Base-by-base conservation (phyloP, 2,888 invertebrate species). In the Cryptophagus acutangulus region DNA sequence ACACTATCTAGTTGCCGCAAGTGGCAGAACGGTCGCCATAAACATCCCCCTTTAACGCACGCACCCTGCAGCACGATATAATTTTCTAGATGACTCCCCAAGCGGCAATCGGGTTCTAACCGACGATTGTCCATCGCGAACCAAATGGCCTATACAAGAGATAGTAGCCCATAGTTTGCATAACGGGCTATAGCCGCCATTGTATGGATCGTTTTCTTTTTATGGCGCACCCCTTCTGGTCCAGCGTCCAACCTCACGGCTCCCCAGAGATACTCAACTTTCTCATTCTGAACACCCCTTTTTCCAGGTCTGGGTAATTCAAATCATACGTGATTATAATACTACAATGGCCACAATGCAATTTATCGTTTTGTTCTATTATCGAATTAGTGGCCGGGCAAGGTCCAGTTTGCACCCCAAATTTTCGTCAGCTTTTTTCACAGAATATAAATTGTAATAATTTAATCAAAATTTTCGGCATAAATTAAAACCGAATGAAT, bases 291-390 rank as follows among this genome's bases (percentile, higher is more conserved):
- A 26, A 3, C 51, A 33, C 43, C 42, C 49, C 43, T 45, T 12
- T 26, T 26, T 31, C 13, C 31, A 3, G 14, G 31, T 3, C 9
- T 3, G 41, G 48, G 61, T 59, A 57, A 66, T 66, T 63, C 61
- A 61, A 62, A 66, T 58, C 60, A 64, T 65, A 66, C 65, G 65
- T 65, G 65, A 66, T 66, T 65, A 65, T 61, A 62, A 62, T 61
- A 61, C 58, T 17, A 41, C 49, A 41, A 48, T 50, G 35, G 18
- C 25, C 36, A 38, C 31, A 29, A n/a, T 6, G 13, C 13, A 29
- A 6, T 6, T 12, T 29, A 29, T 14, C 4, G 13, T 29, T 29
- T 29, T 6, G 13, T n/a, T 14, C 5, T 29, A 29, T 38, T 5
- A 30, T 24, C 48, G n/a, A n/a, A n/a, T n/a, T n/a, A n/a, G n/a